These are phyloP conservation scores for Rotaria sp. DNA, from an alignment of 2,888 invertebrate species.

Conservation along the genomic window DNA sequence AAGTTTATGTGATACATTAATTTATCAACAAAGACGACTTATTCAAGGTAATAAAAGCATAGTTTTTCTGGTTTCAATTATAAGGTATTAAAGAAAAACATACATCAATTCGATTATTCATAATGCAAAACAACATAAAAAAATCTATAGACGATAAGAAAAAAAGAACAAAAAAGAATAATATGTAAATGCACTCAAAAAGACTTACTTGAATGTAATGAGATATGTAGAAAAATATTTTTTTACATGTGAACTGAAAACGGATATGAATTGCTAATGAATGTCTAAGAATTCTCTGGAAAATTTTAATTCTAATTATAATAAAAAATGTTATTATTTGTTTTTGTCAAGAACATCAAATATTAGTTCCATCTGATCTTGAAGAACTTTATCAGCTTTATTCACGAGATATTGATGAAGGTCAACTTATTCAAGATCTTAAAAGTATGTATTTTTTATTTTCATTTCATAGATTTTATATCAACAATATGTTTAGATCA, in stretches of 20 bases:
- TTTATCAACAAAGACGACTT: conserved; percentile 74
- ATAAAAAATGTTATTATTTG: neutral
- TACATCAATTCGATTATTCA: too few relatives aligned
- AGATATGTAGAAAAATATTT: too few relatives aligned
- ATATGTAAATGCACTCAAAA: neutral
- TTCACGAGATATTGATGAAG: conserved; percentile 46
- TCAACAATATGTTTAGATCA: neutral
- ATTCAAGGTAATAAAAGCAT: conserved; percentile 65
- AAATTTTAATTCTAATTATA: neutral
- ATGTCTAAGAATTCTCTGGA: neutral
- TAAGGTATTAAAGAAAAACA: too few relatives aligned
- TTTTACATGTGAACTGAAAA: too few relatives aligned
- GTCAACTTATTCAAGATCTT: conserved; percentile 36
- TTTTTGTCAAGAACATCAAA: conserved; percentile 43
- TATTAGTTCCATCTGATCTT: conserved; percentile 47
- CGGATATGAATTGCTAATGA: neutral
- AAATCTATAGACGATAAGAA: too few relatives aligned
- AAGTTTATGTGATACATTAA: conserved; percentile 80
- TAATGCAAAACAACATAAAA: too few relatives aligned
- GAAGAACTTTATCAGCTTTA: conserved; percentile 51
- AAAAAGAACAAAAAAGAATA: too few relatives aligned
- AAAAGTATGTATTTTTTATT: neutral
- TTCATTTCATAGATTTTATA: neutral
- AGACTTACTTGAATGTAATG: too few relatives aligned
- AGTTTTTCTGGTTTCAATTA: too few relatives aligned